phyloP scores from a whole-genome alignment of 2,888 invertebrate genomes.

The Serripes groenlandicus region DNA sequence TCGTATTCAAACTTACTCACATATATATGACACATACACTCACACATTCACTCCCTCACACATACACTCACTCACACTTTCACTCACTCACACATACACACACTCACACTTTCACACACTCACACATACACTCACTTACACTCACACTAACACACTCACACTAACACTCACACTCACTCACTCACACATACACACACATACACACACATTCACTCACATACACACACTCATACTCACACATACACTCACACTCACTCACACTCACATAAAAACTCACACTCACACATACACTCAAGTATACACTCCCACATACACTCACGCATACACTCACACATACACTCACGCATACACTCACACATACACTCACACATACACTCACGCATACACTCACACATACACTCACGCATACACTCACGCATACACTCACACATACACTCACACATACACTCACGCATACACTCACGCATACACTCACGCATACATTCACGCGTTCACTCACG shows the following conservation, averaged over 20 bases:
- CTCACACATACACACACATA: neutral
- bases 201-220: neutral
- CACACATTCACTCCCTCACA: neutral
- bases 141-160: neutral
- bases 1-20: neutral
- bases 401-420: too few relatives aligned
- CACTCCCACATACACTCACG: neutral
- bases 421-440: too few relatives aligned
- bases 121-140: neutral
- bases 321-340: too few relatives aligned
- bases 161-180: neutral
- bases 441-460: too few relatives aligned
- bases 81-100: neutral
- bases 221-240: neutral
- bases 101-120: neutral
- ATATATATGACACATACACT: neutral
- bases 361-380: too few relatives aligned
- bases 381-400: too few relatives aligned
- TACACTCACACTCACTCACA: neutral
- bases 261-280: neutral
- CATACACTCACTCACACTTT: neutral
- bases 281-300: neutral
- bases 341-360: too few relatives aligned
- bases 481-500: too few relatives aligned
- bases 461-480: too few relatives aligned